Percentiles rank a stretch among this genome's conserved stretches.
phyloP scores from a whole-genome alignment of 2,888 invertebrate species.

The Leptopilina drosophilae region DNA sequence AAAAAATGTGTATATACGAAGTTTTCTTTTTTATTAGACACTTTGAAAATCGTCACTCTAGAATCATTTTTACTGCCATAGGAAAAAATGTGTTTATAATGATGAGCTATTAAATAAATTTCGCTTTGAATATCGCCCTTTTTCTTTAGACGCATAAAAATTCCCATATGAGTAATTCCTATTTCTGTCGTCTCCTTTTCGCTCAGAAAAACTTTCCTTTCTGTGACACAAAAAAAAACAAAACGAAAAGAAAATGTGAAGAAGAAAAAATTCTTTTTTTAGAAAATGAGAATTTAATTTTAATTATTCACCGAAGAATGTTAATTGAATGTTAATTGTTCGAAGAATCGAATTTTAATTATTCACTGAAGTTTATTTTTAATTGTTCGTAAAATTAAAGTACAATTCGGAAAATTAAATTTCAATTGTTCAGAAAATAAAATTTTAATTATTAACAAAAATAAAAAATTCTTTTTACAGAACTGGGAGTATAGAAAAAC shows the following conservation, averaged over 20 bases:
- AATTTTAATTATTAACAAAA: neutral
- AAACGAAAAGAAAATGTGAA: neutral
- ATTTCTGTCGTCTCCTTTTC: neutral
- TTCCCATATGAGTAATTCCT: constrained; percentile 18
- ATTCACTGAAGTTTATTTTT: neutral
- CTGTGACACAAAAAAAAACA: no score
- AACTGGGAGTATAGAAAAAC: constrained; percentile 77
- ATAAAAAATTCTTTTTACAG: constrained; percentile 64
- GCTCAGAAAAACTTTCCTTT: neutral
- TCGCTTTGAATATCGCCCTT: neutral
- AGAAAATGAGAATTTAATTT: no score
- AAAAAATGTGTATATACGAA: no score
- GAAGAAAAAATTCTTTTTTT: neutral
- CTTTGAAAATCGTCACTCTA: no score
- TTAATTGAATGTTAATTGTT: neutral
- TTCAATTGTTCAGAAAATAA: neutral
- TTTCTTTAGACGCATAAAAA: constrained; percentile 14
- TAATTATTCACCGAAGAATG: neutral
- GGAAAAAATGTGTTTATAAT: no score
- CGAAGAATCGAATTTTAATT: no score
- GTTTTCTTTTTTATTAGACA: no score
- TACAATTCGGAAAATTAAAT: neutral
- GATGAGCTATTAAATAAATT: neutral
- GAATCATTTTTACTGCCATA: no score
- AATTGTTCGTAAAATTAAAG: constrained; percentile 63